Evolutionary conservation across 2,888 invertebrate genomes (phyloP), one percentile per base, ranked within the genome.

Genomic region (Lochmaea crataegi): DNA sequence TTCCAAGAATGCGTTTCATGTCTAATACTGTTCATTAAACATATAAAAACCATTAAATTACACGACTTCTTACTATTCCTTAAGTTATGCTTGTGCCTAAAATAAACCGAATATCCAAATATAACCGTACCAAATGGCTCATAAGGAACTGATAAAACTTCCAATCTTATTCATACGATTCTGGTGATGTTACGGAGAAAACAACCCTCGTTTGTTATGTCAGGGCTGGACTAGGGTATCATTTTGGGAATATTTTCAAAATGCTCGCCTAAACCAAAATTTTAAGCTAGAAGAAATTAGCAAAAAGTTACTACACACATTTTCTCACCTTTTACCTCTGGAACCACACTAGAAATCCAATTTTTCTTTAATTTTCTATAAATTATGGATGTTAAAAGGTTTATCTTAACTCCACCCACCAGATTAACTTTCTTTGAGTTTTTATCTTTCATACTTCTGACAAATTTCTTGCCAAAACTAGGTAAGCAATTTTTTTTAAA

Each of bases 61-160:
- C 10, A 3, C 7, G 26, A 18, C 57, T 57, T 57, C 57, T 12
- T 26, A 41, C 14, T 51, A n/a, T 51, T 51, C 10, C 61, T 41
- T 61, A 41, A 38, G 61, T 38, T 51, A n/a, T 61, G 32, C 16
- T 14, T 61, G 3, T 10, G 9, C 41, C 38, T 32, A 61, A 61
- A 61, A 61, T 61, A 61, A 61, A 61, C 32, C 38, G 32, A 26
- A 58, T 12, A 38, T 41, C 61, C 61, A 38, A 61, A 61, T 61
- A 61, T 61, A 58, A 22, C 22, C 26, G 14, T 18, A 58, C 41
- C 61, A 61, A 41, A 41, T 61, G 41, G 61, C 61, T 61, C 41
- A n/a, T 41, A 9, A 41, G 41, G 42, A 60, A 60, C 60, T 26
- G 60, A 60, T 26, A 60, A 60, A 60, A 18, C 56, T 60, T 38